phyloP scores from a whole-genome alignment of 2,888 invertebrate genomes.

The Ophonus ardosiacus region DNA sequence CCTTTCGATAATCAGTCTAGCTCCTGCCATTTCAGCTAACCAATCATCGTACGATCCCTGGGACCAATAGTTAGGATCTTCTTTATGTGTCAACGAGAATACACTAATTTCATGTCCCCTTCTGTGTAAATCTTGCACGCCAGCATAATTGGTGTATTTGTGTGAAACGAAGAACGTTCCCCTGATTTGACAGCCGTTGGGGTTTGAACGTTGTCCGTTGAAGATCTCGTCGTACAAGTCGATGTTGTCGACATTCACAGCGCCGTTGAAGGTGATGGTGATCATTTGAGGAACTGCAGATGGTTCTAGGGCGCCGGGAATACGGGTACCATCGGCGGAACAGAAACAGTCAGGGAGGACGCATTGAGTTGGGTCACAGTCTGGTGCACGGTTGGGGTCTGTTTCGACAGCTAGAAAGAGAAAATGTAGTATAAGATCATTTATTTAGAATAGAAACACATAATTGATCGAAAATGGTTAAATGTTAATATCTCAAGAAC shows the following conservation, averaged over 20 bases:
- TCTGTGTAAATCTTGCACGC: constrained; percentile 91
- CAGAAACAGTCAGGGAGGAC: constrained; percentile 95
- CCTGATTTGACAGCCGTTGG: constrained; percentile 92
- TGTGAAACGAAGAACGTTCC: constrained; percentile 95
- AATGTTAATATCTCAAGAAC: no score
- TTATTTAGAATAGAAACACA: no score
- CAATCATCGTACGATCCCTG: constrained; percentile 93
- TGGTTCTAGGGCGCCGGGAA: constrained; percentile 90
- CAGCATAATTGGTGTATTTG: constrained; percentile 95
- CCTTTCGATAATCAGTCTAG: constrained; percentile 89
- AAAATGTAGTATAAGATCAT: neutral
- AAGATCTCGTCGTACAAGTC: constrained; percentile 94
- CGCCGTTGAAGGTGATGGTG: constrained; percentile 94
- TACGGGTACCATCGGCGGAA: constrained; percentile 93
- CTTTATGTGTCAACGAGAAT: constrained; percentile 95
- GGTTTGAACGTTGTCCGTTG: constrained; percentile 90
- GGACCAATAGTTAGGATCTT: constrained; percentile 94
- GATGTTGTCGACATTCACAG: constrained; percentile 94
- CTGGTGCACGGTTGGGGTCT: constrained; percentile 94
- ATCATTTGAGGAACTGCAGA: constrained; percentile 95
- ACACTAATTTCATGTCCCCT: constrained; percentile 94
- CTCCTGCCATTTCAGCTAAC: constrained; percentile 97
- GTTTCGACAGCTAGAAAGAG: constrained; percentile 85
- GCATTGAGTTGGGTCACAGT: constrained; percentile 93
- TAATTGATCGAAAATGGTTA: no score